Evolutionary conservation across 2,888 invertebrate genomes (phyloP).

Genomic region (Drosophila anomelani): DNA sequence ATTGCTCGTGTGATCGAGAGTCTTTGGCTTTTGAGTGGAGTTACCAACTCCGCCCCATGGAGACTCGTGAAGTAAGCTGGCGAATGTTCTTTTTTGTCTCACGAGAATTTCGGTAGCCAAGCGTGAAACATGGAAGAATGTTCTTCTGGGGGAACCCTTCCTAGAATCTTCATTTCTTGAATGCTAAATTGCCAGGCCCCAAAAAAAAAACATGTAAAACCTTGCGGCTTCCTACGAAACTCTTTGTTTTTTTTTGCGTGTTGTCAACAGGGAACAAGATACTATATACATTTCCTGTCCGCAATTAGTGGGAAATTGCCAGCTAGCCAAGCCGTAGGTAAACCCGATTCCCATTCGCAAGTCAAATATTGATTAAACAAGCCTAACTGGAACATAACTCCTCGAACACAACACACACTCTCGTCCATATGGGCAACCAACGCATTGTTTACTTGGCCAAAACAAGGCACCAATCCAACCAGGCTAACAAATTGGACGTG

Average conservation of each 20-base stretch:
- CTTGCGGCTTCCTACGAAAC: slow-evolving; percentile 20
- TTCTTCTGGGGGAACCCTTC: slow-evolving; percentile 31
- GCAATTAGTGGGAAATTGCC: slow-evolving; percentile 25
- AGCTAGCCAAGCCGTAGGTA: slow-evolving; percentile 6
- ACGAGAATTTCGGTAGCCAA: slow-evolving; percentile 79
- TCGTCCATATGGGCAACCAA: slow-evolving; percentile 9
- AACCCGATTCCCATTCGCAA: slow-evolving; percentile 19
- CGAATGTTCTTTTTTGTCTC: slow-evolving; percentile 34
- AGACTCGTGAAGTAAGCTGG: slow-evolving; percentile 54
- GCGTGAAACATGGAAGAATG: slow-evolving; percentile 73
- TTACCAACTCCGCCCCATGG: slow-evolving; percentile 49
- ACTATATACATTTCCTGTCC: slow-evolving; percentile 25
- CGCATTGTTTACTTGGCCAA: slow-evolving; percentile 64
- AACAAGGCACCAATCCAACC: slow-evolving; percentile 52
- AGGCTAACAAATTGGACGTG: slow-evolving; percentile 45
- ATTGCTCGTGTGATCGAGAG: slow-evolving; percentile 75
- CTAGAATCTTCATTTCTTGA: slow-evolving; percentile 29
- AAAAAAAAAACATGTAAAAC: slow-evolving; percentile 41
- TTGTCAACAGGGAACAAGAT: slow-evolving; percentile 22
- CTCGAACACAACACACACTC: slow-evolving; percentile 6
- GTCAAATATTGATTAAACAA: slow-evolving; percentile 54
- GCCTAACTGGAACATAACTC: slow-evolving; percentile 37
- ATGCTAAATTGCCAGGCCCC: slow-evolving; percentile 30
- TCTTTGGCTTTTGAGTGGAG: slow-evolving; percentile 67
- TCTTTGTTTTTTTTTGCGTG: slow-evolving; percentile 22